A percentile compares a stretch with the other conserved stretches of the same genome.
These are phyloP conservation scores for Agriopis aurantiaria DNA, from an alignment of 2,888 invertebrate species.

Conservation along the genomic window DNA sequence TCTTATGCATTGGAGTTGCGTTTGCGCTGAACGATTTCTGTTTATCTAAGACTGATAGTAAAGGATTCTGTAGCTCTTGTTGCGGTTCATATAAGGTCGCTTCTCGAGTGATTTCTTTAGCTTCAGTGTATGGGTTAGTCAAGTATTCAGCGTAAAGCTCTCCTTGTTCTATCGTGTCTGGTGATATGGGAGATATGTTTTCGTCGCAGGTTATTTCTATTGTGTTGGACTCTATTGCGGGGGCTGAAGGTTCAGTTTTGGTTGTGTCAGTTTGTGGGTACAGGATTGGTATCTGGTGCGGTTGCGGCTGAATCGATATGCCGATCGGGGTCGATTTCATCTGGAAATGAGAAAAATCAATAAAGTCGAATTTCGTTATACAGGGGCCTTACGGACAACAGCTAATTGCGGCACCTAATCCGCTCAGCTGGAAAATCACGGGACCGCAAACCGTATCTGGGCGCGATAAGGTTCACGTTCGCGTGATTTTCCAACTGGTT, in stretches of 20 bases:
- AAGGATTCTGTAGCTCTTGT: slow-evolving; percentile 51
- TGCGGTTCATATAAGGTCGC: slow-evolving; percentile 70
- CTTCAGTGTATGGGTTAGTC: slow-evolving; percentile 84
- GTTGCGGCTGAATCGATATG: slow-evolving; percentile 68
- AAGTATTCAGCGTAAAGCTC: slow-evolving; percentile 86
- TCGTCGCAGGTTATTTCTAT: slow-evolving; percentile 45
- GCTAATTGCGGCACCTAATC: too few relatives aligned
- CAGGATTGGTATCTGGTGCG: slow-evolving; percentile 64
- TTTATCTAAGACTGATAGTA: slow-evolving; percentile 57
- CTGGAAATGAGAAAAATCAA: slow-evolving; percentile 66
- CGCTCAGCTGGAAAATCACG: too few relatives aligned
- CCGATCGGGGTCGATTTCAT: slow-evolving; percentile 89
- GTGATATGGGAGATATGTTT: slow-evolving; percentile 37
- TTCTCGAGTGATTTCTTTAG: slow-evolving; percentile 63
- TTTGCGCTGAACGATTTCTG: slow-evolving; percentile 75
- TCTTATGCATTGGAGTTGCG: slow-evolving; percentile 75
- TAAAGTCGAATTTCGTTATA: neutral
- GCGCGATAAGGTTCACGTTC: too few relatives aligned
- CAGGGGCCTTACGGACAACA: too few relatives aligned
- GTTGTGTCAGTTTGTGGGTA: slow-evolving; percentile 60
- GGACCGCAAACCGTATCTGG: neutral
- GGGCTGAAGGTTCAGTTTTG: slow-evolving; percentile 49
- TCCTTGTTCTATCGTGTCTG: slow-evolving; percentile 55
- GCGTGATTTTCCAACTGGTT: too few relatives aligned
- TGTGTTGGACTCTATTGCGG: slow-evolving; percentile 46